These are phyloP conservation scores for Callipepla californica DNA, from an alignment of 2,113 vertebrate genomes.

Conservation along the genomic window DNA sequence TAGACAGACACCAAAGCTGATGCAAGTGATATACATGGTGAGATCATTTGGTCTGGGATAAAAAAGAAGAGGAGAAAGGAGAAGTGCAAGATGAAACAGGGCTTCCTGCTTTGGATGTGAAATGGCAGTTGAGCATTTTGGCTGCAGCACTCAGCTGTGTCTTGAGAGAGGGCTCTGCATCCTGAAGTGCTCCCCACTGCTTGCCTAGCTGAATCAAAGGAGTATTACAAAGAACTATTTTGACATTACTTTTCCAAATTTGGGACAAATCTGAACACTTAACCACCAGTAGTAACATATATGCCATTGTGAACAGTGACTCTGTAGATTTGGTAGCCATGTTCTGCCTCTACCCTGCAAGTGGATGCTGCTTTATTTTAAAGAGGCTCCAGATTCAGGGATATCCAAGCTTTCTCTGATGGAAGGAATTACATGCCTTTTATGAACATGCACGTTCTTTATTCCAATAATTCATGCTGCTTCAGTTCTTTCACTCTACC, in stretches of 20 bases:
- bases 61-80: not conserved
- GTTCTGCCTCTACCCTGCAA: not conserved
- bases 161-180: not conserved
- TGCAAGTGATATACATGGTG: not conserved
- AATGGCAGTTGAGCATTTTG: not conserved
- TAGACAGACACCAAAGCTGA: not conserved
- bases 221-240: not conserved
- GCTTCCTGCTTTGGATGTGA: not conserved
- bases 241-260: not conserved
- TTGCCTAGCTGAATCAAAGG: not conserved
- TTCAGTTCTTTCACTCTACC: not conserved
- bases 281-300: fast-evolving
- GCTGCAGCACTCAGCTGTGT: not conserved
- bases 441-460: not conserved
- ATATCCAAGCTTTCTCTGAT: not conserved
- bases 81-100: not conserved
- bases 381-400: not conserved
- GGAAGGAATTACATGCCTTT: not conserved
- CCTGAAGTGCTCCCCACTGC: not conserved
- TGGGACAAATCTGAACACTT: not conserved
- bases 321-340: not conserved
- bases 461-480: not conserved
- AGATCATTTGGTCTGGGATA: fast-evolving
- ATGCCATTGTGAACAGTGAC: fast-evolving
- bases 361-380: not conserved